Conservation (phyloP, 2,113 vertebrate species). For the Notechis scutatus region DNA sequence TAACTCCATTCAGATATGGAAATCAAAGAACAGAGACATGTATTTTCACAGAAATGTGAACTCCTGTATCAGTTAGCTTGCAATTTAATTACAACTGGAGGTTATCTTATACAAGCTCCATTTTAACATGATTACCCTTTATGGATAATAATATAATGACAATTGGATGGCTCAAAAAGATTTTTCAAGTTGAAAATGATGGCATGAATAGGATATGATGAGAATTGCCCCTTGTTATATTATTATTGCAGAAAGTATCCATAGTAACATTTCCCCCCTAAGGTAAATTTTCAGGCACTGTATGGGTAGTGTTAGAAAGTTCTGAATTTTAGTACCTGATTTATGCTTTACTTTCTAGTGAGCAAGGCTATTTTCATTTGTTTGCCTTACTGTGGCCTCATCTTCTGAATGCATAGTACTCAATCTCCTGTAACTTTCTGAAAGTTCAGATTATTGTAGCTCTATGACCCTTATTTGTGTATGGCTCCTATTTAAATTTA, state of each 20-base stretch:
- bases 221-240: background rate
- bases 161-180: background rate
- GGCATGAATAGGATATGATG: background rate
- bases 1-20: rapidly evolving
- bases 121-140: background rate
- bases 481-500: background rate
- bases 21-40: background rate
- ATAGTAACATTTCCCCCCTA: background rate
- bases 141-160: background rate
- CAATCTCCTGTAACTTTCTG: background rate
- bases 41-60: background rate
- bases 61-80: background rate
- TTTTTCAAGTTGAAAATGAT: conserved; percentile 1
- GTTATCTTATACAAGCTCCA: background rate
- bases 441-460: background rate
- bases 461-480: background rate
- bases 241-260: background rate
- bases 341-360: background rate
- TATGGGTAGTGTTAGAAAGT: background rate
- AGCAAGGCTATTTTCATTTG: background rate
- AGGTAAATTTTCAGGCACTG: background rate
- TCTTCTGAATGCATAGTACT: background rate
- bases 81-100: background rate
- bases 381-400: background rate
- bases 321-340: background rate